phyloP scores from a whole-genome alignment of 2,113 vertebrate genomes.

The Coregonus clupeaformis region DNA sequence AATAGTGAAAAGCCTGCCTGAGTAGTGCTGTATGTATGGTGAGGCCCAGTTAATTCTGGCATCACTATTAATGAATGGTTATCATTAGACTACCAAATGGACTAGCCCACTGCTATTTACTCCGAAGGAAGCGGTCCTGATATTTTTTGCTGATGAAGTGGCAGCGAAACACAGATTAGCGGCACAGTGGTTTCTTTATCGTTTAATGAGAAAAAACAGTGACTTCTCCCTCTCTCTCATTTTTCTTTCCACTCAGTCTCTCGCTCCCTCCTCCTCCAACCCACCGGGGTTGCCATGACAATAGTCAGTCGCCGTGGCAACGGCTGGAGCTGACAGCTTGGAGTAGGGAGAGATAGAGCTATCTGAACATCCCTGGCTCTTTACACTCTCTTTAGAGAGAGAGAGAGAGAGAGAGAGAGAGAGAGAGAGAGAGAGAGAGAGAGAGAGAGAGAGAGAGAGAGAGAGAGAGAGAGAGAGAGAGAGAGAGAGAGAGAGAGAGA shows the following conservation, averaged over 20 bases:
- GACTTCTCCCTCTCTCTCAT: constrained; percentile 20
- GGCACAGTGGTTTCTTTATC: constrained; percentile 42
- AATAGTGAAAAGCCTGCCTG: constrained; percentile 10
- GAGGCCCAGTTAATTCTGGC: constrained; percentile 33
- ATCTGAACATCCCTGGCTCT: constrained; percentile 37
- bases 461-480: constrained; percentile 25
- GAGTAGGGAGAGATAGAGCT: constrained; percentile 31
- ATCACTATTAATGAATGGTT: constrained; percentile 47
- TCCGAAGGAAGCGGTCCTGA: constrained; percentile 35
- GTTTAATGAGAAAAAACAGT: constrained; percentile 45
- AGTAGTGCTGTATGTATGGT: background rate
- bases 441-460: background rate
- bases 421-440: background rate
- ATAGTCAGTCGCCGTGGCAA: constrained; percentile 61
- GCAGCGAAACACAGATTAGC: constrained; percentile 45
- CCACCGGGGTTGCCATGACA: constrained; percentile 67
- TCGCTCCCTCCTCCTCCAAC: constrained; percentile 29
- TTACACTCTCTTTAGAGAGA: background rate
- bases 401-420: background rate
- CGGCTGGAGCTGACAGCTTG: constrained; percentile 62
- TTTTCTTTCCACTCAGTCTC: constrained; percentile 9
- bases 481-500: constrained; percentile 21
- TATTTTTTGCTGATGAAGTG: constrained; percentile 54
- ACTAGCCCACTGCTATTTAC: constrained; percentile 46
- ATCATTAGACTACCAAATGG: constrained; percentile 50